Evolutionary conservation across 2,888 invertebrate genomes (phyloP).

Genomic region (Synergus gifuensis): DNA sequence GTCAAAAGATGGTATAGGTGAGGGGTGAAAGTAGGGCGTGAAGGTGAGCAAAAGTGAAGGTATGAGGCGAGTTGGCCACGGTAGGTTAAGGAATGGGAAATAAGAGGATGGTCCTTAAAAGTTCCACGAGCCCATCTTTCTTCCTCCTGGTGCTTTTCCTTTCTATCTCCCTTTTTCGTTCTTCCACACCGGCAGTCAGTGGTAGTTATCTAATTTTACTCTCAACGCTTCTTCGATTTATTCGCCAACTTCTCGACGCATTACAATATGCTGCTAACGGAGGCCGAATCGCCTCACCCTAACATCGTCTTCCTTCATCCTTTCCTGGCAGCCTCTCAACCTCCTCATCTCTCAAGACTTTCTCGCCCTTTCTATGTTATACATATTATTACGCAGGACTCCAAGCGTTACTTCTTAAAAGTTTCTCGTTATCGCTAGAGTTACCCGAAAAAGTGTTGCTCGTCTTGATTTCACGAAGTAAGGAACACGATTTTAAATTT

Average conservation of each 20-base stretch:
- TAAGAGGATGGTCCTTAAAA: conserved; percentile 74
- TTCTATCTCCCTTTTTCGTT: conserved; percentile 41
- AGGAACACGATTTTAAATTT: background rate
- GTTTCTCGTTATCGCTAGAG: conserved; percentile 35
- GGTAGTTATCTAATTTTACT: conserved; percentile 78
- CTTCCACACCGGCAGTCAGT: conserved; percentile 66
- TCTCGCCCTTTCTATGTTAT: conserved; percentile 31
- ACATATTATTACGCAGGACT: conserved; percentile 38
- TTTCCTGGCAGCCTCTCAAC: conserved; percentile 38
- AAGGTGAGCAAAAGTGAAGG: conserved; percentile 52
- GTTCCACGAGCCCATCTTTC: conserved; percentile 67
- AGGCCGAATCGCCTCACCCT: conserved; percentile 62
- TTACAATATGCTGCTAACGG: conserved; percentile 77
- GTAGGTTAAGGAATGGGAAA: conserved; percentile 56
- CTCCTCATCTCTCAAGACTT: conserved; percentile 13
- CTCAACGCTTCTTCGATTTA: conserved; percentile 78
- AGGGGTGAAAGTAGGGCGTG: conserved; percentile 45
- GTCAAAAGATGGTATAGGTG: conserved; percentile 45
- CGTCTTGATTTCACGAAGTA: background rate
- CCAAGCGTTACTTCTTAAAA: conserved; percentile 39
- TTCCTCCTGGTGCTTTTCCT: conserved; percentile 56
- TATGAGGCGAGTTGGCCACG: conserved; percentile 16
- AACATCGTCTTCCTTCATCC: conserved; percentile 45
- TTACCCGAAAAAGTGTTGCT: background rate
- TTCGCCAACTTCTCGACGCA: conserved; percentile 77